Conservation (phyloP, 2,888 invertebrate genomes). For the Apodemia zela region DNA sequence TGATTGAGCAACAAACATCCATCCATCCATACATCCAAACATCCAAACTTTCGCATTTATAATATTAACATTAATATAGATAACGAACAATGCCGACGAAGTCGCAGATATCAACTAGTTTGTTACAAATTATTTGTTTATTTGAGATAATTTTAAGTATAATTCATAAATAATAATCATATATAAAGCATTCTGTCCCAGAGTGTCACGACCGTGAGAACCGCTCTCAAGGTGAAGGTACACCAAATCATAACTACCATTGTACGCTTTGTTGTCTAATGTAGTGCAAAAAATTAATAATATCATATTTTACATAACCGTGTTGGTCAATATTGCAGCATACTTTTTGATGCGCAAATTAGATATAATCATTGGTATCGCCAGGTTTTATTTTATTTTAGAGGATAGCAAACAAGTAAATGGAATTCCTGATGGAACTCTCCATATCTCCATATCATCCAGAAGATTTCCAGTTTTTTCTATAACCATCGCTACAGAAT, state of each 20-base stretch:
- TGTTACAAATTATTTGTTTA: not conserved
- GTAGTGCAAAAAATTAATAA: slow-evolving; percentile 25
- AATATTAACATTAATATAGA: too few species aligned
- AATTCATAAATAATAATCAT: not conserved
- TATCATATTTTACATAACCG: slow-evolving; percentile 12
- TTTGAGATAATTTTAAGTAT: not conserved
- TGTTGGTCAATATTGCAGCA: not conserved
- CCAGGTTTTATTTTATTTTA: too few species aligned
- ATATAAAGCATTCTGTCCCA: not conserved
- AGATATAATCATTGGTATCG: too few species aligned
- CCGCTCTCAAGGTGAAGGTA: slow-evolving; percentile 43
- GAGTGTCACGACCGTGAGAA: slow-evolving; percentile 47
- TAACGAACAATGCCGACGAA: too few species aligned
- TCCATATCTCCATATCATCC: too few species aligned
- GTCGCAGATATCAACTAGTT: not conserved
- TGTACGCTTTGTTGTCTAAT: slow-evolving; percentile 19
- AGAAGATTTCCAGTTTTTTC: too few species aligned
- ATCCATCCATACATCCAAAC: too few species aligned
- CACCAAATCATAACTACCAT: slow-evolving; percentile 27
- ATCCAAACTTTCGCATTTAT: too few species aligned
- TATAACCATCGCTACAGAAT: too few species aligned
- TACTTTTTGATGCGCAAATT: not conserved
- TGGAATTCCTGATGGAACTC: too few species aligned
- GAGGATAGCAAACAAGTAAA: too few species aligned
- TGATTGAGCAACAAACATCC: too few species aligned